These are phyloP conservation scores for Plagiodera versicolora DNA, from an alignment of 2,888 invertebrate genomes.

Conservation along the genomic window DNA sequence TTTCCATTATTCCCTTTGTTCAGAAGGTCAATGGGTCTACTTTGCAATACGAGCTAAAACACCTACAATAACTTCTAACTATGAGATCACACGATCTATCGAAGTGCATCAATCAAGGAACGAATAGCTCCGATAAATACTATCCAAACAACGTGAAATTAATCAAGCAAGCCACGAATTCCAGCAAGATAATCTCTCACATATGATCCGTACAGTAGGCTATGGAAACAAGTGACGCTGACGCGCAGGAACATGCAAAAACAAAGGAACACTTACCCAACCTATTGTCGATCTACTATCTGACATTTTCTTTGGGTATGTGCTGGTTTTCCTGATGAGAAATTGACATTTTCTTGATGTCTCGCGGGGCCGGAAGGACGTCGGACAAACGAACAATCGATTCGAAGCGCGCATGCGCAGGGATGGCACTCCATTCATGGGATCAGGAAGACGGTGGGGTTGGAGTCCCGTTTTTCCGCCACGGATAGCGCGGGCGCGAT, in stretches of 20 bases:
- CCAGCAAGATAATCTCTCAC: not conserved
- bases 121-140: no score
- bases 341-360: conserved; percentile 51
- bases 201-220: not conserved
- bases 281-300: conserved; percentile 46
- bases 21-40: no score
- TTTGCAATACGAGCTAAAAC: no score
- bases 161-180: not conserved
- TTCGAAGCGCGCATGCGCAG: conserved; percentile 15
- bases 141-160: not conserved
- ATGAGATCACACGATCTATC: no score
- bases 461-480: no score
- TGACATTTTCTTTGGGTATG: conserved; percentile 51
- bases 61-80: no score
- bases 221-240: not conserved
- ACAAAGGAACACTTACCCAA: conserved; percentile 47
- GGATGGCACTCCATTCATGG: not conserved
- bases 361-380: conserved; percentile 28
- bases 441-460: no score
- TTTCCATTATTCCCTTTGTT: no score
- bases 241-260: conserved; percentile 1
- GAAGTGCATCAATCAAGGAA: no score
- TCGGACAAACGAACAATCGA: conserved; percentile 16
- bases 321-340: conserved; percentile 47
- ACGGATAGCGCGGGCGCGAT: no score